These are phyloP conservation scores for Stenopsyche tienmushanensis DNA, from an alignment of 1,140 invertebrate species.

Conservation along the genomic window DNA sequence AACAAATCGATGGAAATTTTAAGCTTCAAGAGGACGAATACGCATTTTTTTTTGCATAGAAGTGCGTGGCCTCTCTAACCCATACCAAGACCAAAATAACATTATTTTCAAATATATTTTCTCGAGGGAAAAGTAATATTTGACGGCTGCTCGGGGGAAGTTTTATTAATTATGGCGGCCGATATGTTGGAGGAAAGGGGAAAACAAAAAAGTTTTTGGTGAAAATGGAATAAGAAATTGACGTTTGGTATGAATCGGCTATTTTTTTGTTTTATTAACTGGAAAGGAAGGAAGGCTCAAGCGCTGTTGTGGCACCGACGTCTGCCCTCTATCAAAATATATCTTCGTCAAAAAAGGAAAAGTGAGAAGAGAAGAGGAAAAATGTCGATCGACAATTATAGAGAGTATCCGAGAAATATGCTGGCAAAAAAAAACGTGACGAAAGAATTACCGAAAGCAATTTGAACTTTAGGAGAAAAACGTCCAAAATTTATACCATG, in stretches of 20 bases:
- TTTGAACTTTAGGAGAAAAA: too few relatives aligned
- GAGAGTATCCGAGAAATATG: too few relatives aligned
- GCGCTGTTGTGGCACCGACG: constrained; percentile 13
- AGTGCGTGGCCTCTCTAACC: not conserved
- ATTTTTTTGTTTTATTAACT: constrained; percentile 27
- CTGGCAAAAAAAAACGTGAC: too few relatives aligned
- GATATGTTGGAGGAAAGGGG: not conserved
- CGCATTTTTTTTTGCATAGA: not conserved
- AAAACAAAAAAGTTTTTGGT: constrained; percentile 13
- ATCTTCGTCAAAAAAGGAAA: constrained; percentile 9
- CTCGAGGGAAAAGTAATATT: constrained; percentile 26
- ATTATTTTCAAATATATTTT: constrained; percentile 23
- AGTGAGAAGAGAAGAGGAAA: not conserved
- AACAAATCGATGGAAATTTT: not conserved
- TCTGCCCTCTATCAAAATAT: constrained; percentile 17
- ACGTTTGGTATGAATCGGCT: constrained; percentile 25
- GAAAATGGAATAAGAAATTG: constrained; percentile 26
- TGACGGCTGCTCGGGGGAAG: constrained; percentile 9
- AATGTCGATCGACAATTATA: not conserved
- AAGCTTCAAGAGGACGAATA: not conserved
- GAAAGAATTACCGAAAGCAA: too few relatives aligned
- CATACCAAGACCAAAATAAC: not conserved
- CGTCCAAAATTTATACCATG: too few relatives aligned
- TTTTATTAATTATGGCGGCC: constrained; percentile 30
- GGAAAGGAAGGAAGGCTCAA: not conserved